Percentiles rank a stretch among this genome's conserved stretches.
Conservation (phyloP, 2,113 vertebrate species). For the Tenebrosternarchus preto region DNA sequence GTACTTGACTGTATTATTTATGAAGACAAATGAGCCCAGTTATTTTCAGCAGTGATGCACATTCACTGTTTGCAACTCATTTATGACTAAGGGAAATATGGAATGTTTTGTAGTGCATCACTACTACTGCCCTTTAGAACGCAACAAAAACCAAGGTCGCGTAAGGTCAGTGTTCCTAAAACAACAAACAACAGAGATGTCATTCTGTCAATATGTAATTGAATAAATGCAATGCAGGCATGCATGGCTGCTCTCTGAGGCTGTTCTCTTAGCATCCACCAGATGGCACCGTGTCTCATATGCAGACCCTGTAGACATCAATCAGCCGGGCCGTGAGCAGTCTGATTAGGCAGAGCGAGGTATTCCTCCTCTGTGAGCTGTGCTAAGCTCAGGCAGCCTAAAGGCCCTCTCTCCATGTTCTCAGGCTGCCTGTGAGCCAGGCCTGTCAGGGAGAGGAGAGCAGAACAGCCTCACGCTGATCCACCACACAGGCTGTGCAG, state of each 20-base stretch:
- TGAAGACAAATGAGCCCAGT: neutral
- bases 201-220: neutral
- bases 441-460: neutral
- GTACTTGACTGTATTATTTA: slow-evolving; percentile 18
- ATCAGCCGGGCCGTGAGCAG: neutral
- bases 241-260: neutral
- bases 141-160: neutral
- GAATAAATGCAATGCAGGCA: neutral
- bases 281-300: slow-evolving; percentile 26
- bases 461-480: neutral
- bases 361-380: slow-evolving; percentile 25
- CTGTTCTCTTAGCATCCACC: neutral
- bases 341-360: neutral
- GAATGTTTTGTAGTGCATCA: neutral
- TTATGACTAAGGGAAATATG: neutral
- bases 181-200: slow-evolving; percentile 23
- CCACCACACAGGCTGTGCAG: slow-evolving; percentile 3
- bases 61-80: neutral
- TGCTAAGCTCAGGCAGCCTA: neutral
- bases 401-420: neutral
- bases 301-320: neutral
- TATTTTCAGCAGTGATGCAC: neutral
- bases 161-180: neutral
- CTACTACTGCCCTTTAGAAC: neutral
- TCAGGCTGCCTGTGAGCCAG: slow-evolving; percentile 8